Evolutionary conservation across 2,113 vertebrate genomes (phyloP).

Genomic region (Pao palembangensis): DNA sequence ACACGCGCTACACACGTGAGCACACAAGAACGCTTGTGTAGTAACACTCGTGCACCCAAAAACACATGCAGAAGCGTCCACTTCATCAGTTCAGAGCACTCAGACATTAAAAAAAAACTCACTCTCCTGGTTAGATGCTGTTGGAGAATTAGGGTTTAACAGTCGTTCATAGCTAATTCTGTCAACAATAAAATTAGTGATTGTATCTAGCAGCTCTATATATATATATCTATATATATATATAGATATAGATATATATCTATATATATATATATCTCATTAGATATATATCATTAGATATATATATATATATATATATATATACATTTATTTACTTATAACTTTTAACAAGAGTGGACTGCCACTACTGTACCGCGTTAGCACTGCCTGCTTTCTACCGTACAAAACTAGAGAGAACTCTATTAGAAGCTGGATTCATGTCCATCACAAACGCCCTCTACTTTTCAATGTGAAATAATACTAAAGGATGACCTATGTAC

Average conservation of each 20-base stretch:
- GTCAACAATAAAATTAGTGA: conserved; percentile 80
- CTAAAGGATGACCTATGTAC: conserved; percentile 93
- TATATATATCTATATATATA: conserved; percentile 46
- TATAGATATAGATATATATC: conserved; percentile 45
- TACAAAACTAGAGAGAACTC: conserved; percentile 95
- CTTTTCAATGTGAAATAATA: conserved; percentile 99
- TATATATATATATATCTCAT: conserved; percentile 60
- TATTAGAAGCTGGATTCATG: conserved; percentile 83
- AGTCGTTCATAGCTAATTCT: conserved; percentile 77
- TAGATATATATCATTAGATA: too few relatives aligned
- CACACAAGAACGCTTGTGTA: conserved; percentile 18
- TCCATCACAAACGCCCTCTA: conserved; percentile 81
- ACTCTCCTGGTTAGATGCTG: conserved; percentile 57
- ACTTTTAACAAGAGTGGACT: conserved; percentile 72
- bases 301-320: conserved; percentile 35
- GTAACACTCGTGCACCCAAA: conserved; percentile 26
- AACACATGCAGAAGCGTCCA: conserved; percentile 35
- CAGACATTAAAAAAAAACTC: conserved; percentile 41
- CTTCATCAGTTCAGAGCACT: conserved; percentile 39
- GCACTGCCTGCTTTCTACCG: conserved; percentile 75
- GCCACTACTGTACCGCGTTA: conserved; percentile 73
- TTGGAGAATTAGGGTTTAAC: conserved; percentile 82
- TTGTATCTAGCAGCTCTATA: conserved; percentile 84
- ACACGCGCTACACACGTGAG: not conserved
- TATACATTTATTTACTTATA: conserved; percentile 64